Conservation (phyloP, 2,888 invertebrate genomes). For the Alloscopus bannaensis region DNA sequence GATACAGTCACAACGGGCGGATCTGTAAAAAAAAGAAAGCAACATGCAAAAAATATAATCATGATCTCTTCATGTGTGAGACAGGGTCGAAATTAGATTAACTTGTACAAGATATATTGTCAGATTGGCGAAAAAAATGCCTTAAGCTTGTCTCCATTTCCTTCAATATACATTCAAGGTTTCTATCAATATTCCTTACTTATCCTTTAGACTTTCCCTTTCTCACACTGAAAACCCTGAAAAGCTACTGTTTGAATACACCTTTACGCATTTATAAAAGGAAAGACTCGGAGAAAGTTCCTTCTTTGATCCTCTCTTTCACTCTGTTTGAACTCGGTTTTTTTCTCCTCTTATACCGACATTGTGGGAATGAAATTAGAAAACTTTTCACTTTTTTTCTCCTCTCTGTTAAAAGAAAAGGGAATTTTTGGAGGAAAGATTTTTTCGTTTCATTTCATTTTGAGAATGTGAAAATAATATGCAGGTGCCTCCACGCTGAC, state of each 20-base stretch:
- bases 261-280: constrained; percentile 14
- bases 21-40: constrained; percentile 79
- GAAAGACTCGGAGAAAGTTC: constrained; percentile 51
- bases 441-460: constrained; percentile 27
- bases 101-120: background rate
- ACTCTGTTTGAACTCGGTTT: constrained; percentile 38
- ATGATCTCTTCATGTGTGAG: too few species aligned
- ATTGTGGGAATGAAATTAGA: constrained; percentile 59
- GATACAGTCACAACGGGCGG: constrained; percentile 88
- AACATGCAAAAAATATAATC: constrained; percentile 23
- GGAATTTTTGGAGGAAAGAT: constrained; percentile 27
- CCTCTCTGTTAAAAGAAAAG: constrained; percentile 2
- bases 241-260: too few species aligned
- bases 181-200: background rate
- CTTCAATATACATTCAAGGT: constrained; percentile 12
- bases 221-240: constrained; percentile 3
- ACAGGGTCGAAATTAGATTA: constrained; percentile 42
- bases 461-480: background rate
- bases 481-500: too few species aligned
- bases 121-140: too few species aligned
- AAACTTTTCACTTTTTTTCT: constrained; percentile 40
- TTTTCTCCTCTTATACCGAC: constrained; percentile 33
- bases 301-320: constrained; percentile 44
- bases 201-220: background rate
- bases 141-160: too few species aligned